A percentile compares a stretch with the other conserved stretches of the same genome.
These are phyloP conservation scores for Darevskia mixta DNA, from an alignment of 2,797 vertebrate species.

Conservation along the genomic window DNA sequence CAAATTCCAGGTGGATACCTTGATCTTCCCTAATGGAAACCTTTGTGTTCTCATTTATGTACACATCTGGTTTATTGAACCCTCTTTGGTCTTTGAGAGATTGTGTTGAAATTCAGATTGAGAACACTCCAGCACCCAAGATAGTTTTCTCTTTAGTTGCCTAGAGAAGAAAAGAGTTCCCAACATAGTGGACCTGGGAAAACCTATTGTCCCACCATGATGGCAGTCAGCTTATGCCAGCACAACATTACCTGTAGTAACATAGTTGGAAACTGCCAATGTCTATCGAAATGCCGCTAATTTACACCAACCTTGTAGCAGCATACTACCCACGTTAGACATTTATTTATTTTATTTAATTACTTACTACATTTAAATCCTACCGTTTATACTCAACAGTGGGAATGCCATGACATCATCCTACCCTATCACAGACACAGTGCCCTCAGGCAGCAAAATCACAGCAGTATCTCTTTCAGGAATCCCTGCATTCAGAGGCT, in stretches of 20 bases:
- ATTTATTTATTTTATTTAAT: no score
- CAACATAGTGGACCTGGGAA: background rate
- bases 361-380: no score
- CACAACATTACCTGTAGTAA: background rate
- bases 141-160: background rate
- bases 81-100: background rate
- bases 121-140: background rate
- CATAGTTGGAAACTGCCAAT: background rate
- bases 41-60: background rate
- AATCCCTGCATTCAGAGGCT: background rate
- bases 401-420: no score
- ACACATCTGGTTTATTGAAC: background rate
- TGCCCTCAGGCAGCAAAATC: background rate
- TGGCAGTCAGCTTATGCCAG: no score
- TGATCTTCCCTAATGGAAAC: background rate
- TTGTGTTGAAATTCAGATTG: background rate
- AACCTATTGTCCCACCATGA: background rate
- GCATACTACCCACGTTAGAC: background rate
- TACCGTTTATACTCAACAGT: no score
- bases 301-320: background rate
- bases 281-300: background rate
- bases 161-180: background rate
- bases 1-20: background rate
- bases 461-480: background rate
- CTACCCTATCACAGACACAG: no score